Evolutionary conservation across 2,797 vertebrate genomes (phyloP).

Genomic region (Hydrocynus forskahlii): DNA sequence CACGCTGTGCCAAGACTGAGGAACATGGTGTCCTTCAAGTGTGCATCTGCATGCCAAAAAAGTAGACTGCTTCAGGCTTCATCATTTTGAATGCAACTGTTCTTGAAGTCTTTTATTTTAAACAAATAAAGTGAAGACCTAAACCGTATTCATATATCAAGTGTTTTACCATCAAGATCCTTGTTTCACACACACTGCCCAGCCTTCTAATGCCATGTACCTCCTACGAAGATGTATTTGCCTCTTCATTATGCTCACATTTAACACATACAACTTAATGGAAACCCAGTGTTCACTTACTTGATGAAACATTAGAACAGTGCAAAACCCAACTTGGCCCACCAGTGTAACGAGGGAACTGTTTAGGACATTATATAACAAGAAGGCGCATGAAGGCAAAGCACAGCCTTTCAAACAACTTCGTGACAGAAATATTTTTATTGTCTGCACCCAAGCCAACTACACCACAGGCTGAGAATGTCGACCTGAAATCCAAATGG

Average conservation of each 20-base stretch:
- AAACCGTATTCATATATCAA: background rate
- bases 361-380: no score
- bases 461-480: no score
- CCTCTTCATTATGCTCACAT: background rate
- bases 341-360: no score
- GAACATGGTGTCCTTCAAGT: conserved; percentile 4
- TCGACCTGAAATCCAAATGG: no score
- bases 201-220: background rate
- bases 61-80: background rate
- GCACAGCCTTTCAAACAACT: no score
- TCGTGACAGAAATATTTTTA: no score
- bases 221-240: background rate
- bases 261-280: background rate
- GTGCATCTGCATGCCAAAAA: background rate
- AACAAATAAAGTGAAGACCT: background rate
- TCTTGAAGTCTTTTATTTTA: background rate
- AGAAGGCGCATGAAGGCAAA: no score
- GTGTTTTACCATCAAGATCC: background rate
- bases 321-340: no score
- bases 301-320: no score
- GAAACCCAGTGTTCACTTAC: background rate
- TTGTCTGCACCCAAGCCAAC: no score
- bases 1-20: background rate
- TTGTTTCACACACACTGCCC: background rate
- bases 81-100: background rate